These are phyloP conservation scores for Sylvia atricapilla DNA, from an alignment of 2,113 vertebrate species.

Conservation along the genomic window DNA sequence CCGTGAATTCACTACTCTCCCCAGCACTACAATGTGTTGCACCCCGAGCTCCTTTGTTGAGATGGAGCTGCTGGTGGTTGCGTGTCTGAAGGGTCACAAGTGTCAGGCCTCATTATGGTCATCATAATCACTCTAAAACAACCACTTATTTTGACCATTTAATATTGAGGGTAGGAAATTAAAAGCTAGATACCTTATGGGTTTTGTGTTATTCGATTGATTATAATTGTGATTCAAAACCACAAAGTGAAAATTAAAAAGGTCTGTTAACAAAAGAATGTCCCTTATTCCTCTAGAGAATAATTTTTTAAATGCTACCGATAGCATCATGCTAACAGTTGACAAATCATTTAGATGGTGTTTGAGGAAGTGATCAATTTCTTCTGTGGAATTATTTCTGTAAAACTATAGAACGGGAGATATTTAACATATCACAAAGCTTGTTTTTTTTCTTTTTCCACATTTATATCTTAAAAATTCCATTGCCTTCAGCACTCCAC, in stretches of 20 bases:
- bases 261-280: not conserved
- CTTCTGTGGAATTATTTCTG: not conserved
- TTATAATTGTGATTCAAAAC: not conserved
- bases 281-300: not conserved
- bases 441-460: not conserved
- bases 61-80: slow-evolving; percentile 84
- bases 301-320: not conserved
- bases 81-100: slow-evolving; percentile 87
- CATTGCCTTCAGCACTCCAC: not conserved
- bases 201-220: slow-evolving; percentile 36
- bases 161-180: slow-evolving; percentile 48
- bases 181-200: slow-evolving; percentile 66
- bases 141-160: slow-evolving; percentile 65
- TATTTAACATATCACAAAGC: not conserved
- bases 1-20: slow-evolving; percentile 82
- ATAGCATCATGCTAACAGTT: not conserved
- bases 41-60: slow-evolving; percentile 83
- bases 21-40: slow-evolving; percentile 80
- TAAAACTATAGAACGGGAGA: not conserved
- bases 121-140: slow-evolving; percentile 74
- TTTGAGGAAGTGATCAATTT: not conserved
- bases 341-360: not conserved
- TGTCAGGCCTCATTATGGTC: slow-evolving; percentile 89
- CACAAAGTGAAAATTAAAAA: not conserved
- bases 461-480: not conserved